Base-by-base conservation (phyloP, 2,888 invertebrate genomes). In the Cepaea hortensis region DNA sequence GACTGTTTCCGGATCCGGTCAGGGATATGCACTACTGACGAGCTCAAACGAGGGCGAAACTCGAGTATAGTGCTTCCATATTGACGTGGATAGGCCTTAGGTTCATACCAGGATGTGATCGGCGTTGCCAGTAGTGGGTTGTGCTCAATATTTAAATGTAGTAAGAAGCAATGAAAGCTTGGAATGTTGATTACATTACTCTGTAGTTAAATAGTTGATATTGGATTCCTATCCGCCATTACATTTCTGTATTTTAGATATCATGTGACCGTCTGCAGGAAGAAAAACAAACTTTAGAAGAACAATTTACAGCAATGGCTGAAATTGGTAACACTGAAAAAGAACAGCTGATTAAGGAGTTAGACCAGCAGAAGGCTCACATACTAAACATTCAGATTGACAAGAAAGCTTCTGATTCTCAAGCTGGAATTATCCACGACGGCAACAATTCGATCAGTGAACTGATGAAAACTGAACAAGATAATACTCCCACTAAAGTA, bases 221-320 rank as follows among this genome's bases (percentile, higher is more conserved):
- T 11, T 55, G 0, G 3, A 9, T 1, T 9, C 13, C 48, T 61
- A 61, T 7, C 23, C 62, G 4, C 65, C 70, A n/a, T 70, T 82
- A 15, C 18, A 72, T 85, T 11, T 85, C 35, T 84, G 48, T 61
- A 79, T 80, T 23, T 23, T 85, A 91, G 91, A 88, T 87, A 81
- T 87, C 87, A 7, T 89, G 88, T 88, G 90, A 91, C 84, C 88
- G 87, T n/a, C 80, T 90, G 3, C 48, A 88, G 18, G 84, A 87
- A 62, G 91, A 91, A 85, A 91, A 90, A 73, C 87, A 88, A 50
- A 76, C 84, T 23, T 68, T 91, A 35, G 90, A 90, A 82, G 87
- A 72, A n/a, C 76, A 86, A 35, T 35, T 89, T 1, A 48, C 79
- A 6, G 83, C 88, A 13, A 70, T 89, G n/a, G 85, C 73, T 23